Conservation (phyloP, 2,113 vertebrate species). For the Peromyscus polionotus region DNA sequence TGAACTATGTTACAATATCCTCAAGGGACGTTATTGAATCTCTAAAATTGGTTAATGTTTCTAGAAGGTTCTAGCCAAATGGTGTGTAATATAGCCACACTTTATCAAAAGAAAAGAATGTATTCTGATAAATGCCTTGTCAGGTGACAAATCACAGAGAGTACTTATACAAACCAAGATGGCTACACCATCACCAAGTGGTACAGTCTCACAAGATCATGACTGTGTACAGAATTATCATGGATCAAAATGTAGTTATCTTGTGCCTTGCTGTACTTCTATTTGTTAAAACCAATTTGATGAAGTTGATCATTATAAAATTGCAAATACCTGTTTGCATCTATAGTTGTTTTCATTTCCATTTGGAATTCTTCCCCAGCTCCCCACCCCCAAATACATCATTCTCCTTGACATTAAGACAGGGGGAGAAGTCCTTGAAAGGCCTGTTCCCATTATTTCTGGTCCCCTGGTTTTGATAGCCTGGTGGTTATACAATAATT, state of each 20-base stretch:
- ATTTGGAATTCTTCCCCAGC: conserved; percentile 17
- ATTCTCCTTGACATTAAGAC: conserved; percentile 40
- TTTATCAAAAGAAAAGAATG: background rate
- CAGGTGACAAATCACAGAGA: background rate
- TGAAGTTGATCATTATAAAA: background rate
- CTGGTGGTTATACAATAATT: conserved; percentile 62
- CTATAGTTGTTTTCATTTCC: background rate
- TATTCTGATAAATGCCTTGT: background rate
- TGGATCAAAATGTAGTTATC: background rate
- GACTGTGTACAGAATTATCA: too few relatives aligned
- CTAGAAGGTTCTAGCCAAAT: background rate
- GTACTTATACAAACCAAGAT: background rate
- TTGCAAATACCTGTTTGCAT: background rate
- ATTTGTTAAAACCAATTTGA: conserved; percentile 8
- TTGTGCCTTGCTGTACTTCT: background rate
- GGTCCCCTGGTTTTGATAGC: conserved; percentile 69
- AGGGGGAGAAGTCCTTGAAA: conserved; percentile 60
- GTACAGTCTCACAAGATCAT: background rate
- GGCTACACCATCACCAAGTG: background rate
- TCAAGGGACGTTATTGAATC: conserved; percentile 13
- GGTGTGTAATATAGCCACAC: background rate
- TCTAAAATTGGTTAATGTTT: conserved; percentile 34
- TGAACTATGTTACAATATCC: background rate
- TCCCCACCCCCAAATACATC: background rate
- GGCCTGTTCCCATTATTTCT: conserved; percentile 56